Base-by-base conservation (phyloP, 2,888 invertebrate genomes). In the Orthosia gracilis region DNA sequence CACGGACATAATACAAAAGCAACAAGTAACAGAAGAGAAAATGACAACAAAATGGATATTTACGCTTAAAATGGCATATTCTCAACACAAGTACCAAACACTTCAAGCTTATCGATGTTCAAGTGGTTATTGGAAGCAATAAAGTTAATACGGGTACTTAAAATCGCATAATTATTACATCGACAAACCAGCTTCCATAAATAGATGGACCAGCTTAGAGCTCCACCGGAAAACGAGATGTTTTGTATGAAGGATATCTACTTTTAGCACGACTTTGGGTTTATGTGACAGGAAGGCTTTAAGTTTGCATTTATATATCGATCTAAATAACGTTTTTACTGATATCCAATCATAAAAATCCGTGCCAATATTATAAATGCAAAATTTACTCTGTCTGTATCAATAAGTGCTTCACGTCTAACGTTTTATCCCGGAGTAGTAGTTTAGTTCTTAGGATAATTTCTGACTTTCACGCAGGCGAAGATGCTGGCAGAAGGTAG, bases 161-260 rank as follows among this genome's bases (percentile, higher is more conserved):
- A 58, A 52, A 26, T 40, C 57, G 63, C 49, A 21, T 63, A 59
- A 59, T 68, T 61, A 69, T 62, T 69, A 78, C 69, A 45, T 69
- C 26, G 45, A 62, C 55, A 45, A 55, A 45, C 49, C 17, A 17
- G 49, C 21, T 61, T 4, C 54, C 54, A 69, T 69, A 69, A 61
- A 75, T 55, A 76, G 75, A 49, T 55, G 26, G 9, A 23, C 21
- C 12, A 49, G 54, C 52, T 77, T 49, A 45, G 61, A 15, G 61
- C 40, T 45, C 26, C 18, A 49, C 49, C 40, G 69, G 59, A 31
- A 55, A 40, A 49, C 18, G 40, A n/a, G 47, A 49, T 59, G 23
- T 67, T 61, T 18, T 26, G 23, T 59, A 21, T 26, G 23, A 40
- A 76, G 52, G 59, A 77, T 68, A 26, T 13, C 49, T 45, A 45